Evolutionary conservation across 2,797 vertebrate species (phyloP).

Genomic region (Lutjanus campechanus): DNA sequence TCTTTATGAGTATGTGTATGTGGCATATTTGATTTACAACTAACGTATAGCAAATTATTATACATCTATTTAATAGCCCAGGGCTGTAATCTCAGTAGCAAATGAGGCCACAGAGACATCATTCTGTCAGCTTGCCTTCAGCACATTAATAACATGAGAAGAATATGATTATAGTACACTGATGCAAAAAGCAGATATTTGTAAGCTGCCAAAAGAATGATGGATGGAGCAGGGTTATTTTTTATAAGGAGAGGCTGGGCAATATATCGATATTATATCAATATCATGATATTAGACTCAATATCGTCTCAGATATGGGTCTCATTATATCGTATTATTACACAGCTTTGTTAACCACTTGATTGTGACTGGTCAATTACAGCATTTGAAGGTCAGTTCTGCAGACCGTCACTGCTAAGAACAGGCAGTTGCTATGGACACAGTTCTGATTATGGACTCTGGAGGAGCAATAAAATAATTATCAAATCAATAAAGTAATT

Average conservation of each 20-base stretch:
- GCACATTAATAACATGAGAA: slow-evolving; percentile 53
- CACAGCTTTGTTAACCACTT: no score
- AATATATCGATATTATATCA: no score
- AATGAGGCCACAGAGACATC: slow-evolving; percentile 25
- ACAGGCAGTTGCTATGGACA: no score
- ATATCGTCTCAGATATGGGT: no score
- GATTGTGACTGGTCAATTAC: no score
- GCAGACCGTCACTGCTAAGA: no score
- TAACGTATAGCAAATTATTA: slow-evolving; percentile 53
- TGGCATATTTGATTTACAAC: slow-evolving; percentile 61
- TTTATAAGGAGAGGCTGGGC: background rate
- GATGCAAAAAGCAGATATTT: slow-evolving; percentile 47
- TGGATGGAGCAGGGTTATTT: slow-evolving; percentile 13
- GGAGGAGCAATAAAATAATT: no score
- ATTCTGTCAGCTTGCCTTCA: slow-evolving; percentile 43
- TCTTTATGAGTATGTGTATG: slow-evolving; percentile 32
- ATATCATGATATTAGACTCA: no score
- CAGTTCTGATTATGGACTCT: no score
- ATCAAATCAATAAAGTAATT: no score
- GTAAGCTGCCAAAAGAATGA: slow-evolving; percentile 39
- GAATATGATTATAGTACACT: slow-evolving; percentile 41
- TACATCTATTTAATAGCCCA: slow-evolving; percentile 47
- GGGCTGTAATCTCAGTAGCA: slow-evolving; percentile 49
- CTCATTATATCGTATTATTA: no score
- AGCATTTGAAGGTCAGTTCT: no score